A percentile compares a stretch with the other conserved stretches of the same genome.
phyloP scores from a whole-genome alignment of 2,888 invertebrate genomes.

The Nycteola revayana region DNA sequence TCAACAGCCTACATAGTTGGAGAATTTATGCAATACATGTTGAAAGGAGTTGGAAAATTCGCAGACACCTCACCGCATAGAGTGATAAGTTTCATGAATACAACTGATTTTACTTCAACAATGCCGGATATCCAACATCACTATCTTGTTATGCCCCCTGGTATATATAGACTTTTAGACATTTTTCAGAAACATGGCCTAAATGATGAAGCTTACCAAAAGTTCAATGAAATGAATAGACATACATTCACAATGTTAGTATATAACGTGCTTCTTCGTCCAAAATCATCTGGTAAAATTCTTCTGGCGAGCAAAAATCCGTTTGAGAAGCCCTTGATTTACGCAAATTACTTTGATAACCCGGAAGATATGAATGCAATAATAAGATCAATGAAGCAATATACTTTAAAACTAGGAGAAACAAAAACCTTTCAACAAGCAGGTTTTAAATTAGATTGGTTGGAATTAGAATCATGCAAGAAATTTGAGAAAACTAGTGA shows the following conservation, averaged over 20 bases:
- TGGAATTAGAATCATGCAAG: constrained; percentile 53
- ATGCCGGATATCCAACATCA: constrained; percentile 57
- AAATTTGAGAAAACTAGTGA: constrained; percentile 40
- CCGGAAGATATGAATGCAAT: constrained; percentile 71
- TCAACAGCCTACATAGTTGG: constrained; percentile 44
- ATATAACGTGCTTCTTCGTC: constrained; percentile 83
- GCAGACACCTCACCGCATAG: constrained; percentile 61
- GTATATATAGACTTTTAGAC: constrained; percentile 43
- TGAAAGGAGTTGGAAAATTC: constrained; percentile 70
- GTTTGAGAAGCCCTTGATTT: constrained; percentile 83
- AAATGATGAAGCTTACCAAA: constrained; percentile 39
- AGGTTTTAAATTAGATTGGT: constrained; percentile 50
- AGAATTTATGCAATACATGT: constrained; percentile 66
- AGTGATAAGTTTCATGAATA: constrained; percentile 53
- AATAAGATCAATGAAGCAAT: constrained; percentile 43
- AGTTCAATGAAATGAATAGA: constrained; percentile 45
- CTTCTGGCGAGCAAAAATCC: constrained; percentile 85
- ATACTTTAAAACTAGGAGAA: constrained; percentile 40
- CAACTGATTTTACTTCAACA: constrained; percentile 44
- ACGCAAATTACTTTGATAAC: constrained; percentile 83
- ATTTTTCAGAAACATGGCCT: constrained; percentile 42
- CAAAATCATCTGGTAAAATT: constrained; percentile 86
- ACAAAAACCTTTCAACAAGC: constrained; percentile 46
- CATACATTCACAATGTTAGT: constrained; percentile 60
- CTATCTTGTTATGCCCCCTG: constrained; percentile 48